Evolutionary conservation across 1,140 invertebrate species (phyloP), one percentile per base, ranked within the genome.

Genomic region (Euwallacea similis): DNA sequence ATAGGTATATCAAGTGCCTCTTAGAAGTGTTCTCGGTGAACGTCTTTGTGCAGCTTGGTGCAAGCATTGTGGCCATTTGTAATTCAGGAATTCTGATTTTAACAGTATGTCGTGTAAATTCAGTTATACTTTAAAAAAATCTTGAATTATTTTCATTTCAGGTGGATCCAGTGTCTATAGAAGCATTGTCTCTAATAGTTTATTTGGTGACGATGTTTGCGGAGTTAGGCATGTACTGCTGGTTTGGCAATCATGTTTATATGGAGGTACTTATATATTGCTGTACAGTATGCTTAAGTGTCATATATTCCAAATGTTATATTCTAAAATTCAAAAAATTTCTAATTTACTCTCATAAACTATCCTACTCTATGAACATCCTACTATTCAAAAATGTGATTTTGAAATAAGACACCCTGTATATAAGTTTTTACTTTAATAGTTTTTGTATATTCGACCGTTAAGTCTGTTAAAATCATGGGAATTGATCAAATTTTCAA

Each of bases 211-310:
- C 59, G 4, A 80, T 81, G 74, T 7, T 81, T 47, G 68, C 66
- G 6, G 76, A 81, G 75, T 53, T 81, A 63, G 75, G 77, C 69
- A 72, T 78, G 13, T 79, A 79, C 59, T 81, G 79, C 60, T 76
- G 77, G 55, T 77, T 75, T 63, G 80, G 80, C 47, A 78, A 80
- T 71, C 73, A 79, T 46, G 73, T 81, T 58, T 66, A 73, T 44
- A 46, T 73, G 60, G 71, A 79, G 64, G 66, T 69, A 60, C 11
- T 13, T 13, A 56, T 8, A 4, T 56, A 56, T 50, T 10, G 13
- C 9, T 50, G 6, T 50, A 50, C 21, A 50, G 46, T 50, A 6
- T 13, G 46, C 6, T 50, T 50, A 50, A 50, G 13, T 50, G 2
- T 11, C 13, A 6, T 2, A 33, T 33, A 4, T 33, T 33, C 21